These are phyloP conservation scores for Synergus japonicus DNA, from an alignment of 2,888 invertebrate species.

Conservation along the genomic window DNA sequence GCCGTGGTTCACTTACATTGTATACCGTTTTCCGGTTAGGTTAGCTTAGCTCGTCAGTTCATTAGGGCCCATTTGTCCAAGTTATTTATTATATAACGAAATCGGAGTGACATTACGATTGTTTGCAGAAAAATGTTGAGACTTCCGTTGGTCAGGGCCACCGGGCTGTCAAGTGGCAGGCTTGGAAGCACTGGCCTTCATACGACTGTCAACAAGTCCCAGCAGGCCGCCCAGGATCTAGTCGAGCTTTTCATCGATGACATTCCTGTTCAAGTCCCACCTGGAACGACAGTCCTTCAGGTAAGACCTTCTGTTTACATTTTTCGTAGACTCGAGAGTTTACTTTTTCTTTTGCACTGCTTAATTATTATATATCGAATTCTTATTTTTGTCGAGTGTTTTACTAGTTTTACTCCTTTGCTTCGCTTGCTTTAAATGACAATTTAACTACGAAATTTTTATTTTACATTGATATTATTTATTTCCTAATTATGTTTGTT, in stretches of 20 bases:
- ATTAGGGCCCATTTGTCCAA: slow-evolving; percentile 18
- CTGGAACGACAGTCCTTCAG: slow-evolving; percentile 98
- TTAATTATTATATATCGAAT: background rate
- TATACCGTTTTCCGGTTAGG: background rate
- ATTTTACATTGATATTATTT: background rate
- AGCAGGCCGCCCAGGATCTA: slow-evolving; percentile 82
- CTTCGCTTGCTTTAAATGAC: background rate
- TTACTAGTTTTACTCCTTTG: background rate
- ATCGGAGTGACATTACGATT: slow-evolving; percentile 49
- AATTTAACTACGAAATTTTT: background rate
- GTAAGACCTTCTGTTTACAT: slow-evolving; percentile 77
- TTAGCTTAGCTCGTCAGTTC: background rate
- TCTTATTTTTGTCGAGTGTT: background rate
- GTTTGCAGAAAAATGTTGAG: slow-evolving; percentile 83
- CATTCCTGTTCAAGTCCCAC: slow-evolving; percentile 94
- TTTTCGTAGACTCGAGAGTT: background rate
- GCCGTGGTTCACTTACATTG: background rate
- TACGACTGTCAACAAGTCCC: slow-evolving; percentile 68
- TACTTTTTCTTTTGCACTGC: background rate
- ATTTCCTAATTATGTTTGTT: too few species aligned
- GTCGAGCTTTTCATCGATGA: slow-evolving; percentile 99
- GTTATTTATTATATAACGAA: slow-evolving; percentile 64
- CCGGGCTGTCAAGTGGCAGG: slow-evolving; percentile 76
- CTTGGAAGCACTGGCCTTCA: slow-evolving; percentile 75
- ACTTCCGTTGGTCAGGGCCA: slow-evolving; percentile 85